A percentile compares a stretch with the other conserved stretches of the same genome.
Conservation (phyloP, 64 coral and sea anemone species). For the Stylophora pistillata region DNA sequence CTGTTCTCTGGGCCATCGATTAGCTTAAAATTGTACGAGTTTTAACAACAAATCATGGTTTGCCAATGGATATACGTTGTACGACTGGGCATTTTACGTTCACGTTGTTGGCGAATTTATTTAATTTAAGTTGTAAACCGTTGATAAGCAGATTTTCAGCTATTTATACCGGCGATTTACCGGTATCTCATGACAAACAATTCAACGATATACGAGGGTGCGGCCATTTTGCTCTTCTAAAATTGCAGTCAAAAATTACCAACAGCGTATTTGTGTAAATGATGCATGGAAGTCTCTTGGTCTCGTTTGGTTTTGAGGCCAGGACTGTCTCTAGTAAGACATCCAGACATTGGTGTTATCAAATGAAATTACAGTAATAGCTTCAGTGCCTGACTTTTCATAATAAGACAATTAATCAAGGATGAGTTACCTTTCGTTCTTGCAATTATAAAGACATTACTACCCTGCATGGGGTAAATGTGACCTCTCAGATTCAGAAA, state of each 20-base stretch:
- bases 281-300: not conserved
- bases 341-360: not conserved
- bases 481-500: not conserved
- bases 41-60: not conserved
- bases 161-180: not conserved
- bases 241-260: not conserved
- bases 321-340: not conserved
- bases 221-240: not conserved
- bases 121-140: not conserved
- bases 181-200: conserved; percentile 2
- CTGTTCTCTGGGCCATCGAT: not conserved
- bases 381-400: not conserved
- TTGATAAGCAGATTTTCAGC: not conserved
- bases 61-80: not conserved
- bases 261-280: not conserved
- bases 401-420: not conserved
- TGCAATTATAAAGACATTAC: not conserved
- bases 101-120: not conserved
- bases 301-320: not conserved
- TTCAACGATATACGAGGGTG: not conserved
- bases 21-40: not conserved
- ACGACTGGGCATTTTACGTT: not conserved
- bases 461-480: not conserved
- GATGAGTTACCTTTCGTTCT: not conserved
- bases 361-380: not conserved